Evolutionary conservation across 2,797 vertebrate genomes (phyloP), one percentile per base, ranked within the genome.

Genomic region (Valencia hispanica): DNA sequence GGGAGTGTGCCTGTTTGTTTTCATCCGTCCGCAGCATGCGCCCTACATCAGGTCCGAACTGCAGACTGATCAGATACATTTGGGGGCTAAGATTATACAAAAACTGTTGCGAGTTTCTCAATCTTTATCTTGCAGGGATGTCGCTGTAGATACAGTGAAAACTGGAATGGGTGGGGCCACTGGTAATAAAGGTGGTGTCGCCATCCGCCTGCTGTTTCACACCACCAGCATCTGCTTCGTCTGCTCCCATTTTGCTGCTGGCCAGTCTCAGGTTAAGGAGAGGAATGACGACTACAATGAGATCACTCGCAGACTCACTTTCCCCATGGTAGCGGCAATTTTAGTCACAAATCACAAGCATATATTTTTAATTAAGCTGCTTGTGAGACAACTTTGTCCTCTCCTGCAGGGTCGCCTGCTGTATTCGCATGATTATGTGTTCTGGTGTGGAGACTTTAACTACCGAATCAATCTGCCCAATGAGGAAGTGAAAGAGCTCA

Each of bases 391-490:
- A 0, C 30, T 30, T 20, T 9, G 3, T 70, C 41, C 48, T 69
- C 3, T 70, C 48, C 65, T 25, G 77, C 87, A 99, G 98, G 98
- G 98, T 75, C 97, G 98, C 78, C 94, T 99, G 93, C 94, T 99
- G 0, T 97, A 98, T 91, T 98, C 98, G 3, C 98, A 99, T 70
- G 98, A 99, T 91, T 99, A 99, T 41, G 96, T 99, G 22, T 99
- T 99, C 92, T 99, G 98, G 98, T 99, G 98, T 71, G 98, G 98
- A 27, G 98, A 99, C 91, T 99, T 99, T 80, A 99, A 99, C 91
- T 99, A 99, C 89, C 96, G 98, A 27, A 99, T 99, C 76, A 96
- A 89, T 89, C 91, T 98, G 78, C 97, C 97, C 70, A 99, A 99
- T 39, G 98, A 99, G 81, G 98, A 99, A 87, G 98, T 99, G 10